phyloP scores from a whole-genome alignment of 2,113 vertebrate species.

The Buteo buteo region DNA sequence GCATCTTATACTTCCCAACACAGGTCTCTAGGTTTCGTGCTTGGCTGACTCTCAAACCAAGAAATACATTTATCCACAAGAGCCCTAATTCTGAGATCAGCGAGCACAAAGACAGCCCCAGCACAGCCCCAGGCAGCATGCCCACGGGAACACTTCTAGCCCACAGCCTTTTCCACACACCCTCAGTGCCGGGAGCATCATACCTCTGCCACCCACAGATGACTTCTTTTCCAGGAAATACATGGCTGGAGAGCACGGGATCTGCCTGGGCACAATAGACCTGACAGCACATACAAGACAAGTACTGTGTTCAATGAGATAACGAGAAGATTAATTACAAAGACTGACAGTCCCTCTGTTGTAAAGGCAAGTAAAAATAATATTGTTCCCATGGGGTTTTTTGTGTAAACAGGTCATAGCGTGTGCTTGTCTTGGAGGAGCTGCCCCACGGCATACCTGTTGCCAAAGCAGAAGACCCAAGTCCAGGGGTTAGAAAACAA shows the following conservation, averaged over 20 bases:
- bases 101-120: rapidly evolving
- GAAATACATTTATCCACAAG: background rate
- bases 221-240: background rate
- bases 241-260: background rate
- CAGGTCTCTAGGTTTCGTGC: background rate
- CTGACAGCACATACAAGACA: background rate
- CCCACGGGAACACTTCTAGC: rapidly evolving
- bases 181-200: rapidly evolving
- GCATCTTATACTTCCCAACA: background rate
- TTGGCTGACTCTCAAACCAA: background rate
- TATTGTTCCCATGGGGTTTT: too few relatives aligned
- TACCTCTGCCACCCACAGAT: background rate
- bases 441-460: background rate
- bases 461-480: background rate
- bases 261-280: background rate
- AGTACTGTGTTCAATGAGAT: rapidly evolving
- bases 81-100: background rate
- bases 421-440: background rate
- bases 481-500: background rate
- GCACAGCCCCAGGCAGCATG: rapidly evolving
- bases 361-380: background rate
- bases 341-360: background rate
- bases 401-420: background rate
- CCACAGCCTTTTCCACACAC: rapidly evolving
- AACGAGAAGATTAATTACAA: background rate